Percentiles rank a stretch among this genome's conserved stretches.
Evolutionary conservation across 2,113 vertebrate genomes (phyloP).

Genomic region (Eleginops maclovinus): DNA sequence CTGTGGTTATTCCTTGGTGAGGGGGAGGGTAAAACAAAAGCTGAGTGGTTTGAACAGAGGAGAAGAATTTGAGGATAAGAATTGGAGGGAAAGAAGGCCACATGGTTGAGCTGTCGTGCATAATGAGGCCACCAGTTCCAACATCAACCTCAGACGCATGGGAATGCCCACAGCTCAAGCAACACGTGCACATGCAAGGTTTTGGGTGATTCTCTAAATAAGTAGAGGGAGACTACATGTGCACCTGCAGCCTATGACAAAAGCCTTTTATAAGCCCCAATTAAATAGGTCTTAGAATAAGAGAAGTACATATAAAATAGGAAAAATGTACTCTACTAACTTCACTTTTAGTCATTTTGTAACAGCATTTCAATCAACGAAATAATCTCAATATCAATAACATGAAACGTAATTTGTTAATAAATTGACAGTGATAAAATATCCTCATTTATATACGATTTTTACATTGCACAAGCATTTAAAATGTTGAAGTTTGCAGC

Average conservation of each 20-base stretch:
- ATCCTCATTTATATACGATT: too few species aligned
- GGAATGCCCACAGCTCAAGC: not conserved
- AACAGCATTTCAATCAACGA: too few species aligned
- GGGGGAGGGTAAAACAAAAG: not conserved
- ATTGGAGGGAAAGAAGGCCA: conserved; percentile 15
- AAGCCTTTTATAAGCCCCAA: not conserved
- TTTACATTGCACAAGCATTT: not conserved
- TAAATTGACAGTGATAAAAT: too few species aligned
- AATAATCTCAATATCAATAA: too few species aligned
- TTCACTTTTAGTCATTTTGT: too few species aligned
- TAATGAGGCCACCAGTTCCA: not conserved
- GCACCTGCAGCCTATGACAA: not conserved
- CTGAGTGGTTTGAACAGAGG: not conserved
- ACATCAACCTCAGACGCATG: conserved; percentile 12
- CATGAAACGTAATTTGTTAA: too few species aligned
- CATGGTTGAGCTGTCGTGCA: conserved; percentile 29
- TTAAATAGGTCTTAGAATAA: not conserved
- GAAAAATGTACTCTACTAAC: too few species aligned
- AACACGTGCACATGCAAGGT: not conserved
- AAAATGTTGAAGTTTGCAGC: not conserved
- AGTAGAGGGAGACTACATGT: not conserved
- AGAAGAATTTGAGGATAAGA: not conserved
- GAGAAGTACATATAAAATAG: not conserved
- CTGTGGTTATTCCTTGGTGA: conserved; percentile 11
- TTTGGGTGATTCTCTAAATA: not conserved